Percentiles rank a stretch among this genome's conserved stretches.
Evolutionary conservation across 2,113 vertebrate species (phyloP).

Genomic region (Paracanthobrama guichenoti): DNA sequence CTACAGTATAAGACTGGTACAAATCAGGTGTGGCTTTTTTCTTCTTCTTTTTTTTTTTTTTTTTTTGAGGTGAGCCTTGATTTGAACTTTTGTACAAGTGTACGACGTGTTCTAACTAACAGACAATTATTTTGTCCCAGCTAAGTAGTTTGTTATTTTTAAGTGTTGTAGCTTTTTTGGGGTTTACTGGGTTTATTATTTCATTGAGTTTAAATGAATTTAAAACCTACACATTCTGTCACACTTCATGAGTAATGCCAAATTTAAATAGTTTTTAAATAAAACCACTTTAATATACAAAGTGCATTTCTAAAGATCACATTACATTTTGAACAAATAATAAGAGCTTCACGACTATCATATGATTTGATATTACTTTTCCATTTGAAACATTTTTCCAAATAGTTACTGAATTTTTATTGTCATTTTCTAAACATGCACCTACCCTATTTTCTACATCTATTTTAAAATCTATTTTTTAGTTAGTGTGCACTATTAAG

Average conservation of each 20-base stretch:
- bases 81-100: background rate
- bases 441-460: background rate
- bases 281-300: background rate
- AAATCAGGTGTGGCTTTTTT: background rate
- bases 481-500: background rate
- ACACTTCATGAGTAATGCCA: background rate
- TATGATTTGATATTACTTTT: background rate
- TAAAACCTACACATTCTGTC: background rate
- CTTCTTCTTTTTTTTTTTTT: too few species aligned
- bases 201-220: too few species aligned
- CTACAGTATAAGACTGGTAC: background rate
- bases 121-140: background rate
- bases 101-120: background rate
- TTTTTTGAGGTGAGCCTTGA: too few species aligned
- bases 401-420: background rate
- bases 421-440: background rate
- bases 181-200: too few species aligned
- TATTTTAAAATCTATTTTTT: background rate
- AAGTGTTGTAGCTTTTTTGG: background rate
- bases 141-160: background rate
- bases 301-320: background rate
- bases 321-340: background rate
- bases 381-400: background rate
- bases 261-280: background rate
- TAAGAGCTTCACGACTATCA: background rate